phyloP scores from a whole-genome alignment of 2,888 invertebrate genomes.

The Eudasyphora cyanicolor region DNA sequence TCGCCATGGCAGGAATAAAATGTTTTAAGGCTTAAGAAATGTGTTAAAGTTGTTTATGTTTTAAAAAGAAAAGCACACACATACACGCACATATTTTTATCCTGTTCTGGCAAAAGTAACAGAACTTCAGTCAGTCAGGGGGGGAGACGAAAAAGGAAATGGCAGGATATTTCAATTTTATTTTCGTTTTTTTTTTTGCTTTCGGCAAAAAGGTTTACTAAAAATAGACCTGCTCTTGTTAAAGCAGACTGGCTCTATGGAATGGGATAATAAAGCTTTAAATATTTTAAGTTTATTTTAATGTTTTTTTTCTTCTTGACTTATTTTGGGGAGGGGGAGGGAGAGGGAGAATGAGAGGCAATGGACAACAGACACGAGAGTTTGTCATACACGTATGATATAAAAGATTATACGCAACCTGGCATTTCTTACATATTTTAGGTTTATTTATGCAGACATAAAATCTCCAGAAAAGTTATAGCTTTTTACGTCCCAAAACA shows the following conservation, averaged over 20 bases:
- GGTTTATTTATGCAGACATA: slow-evolving; percentile 1
- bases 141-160: neutral
- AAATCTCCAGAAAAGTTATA: too few species aligned
- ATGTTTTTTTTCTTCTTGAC: neutral
- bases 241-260: neutral
- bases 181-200: neutral
- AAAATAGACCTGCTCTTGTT: neutral
- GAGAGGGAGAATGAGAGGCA: too few species aligned
- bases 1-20: slow-evolving; percentile 50
- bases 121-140: neutral
- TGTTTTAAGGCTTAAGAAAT: slow-evolving; percentile 50
- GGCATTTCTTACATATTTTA: neutral
- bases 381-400: too few species aligned
- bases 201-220: neutral
- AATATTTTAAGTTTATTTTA: slow-evolving; percentile 17
- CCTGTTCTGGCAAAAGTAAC: neutral
- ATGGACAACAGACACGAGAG: too few species aligned
- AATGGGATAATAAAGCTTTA: slow-evolving; percentile 8
- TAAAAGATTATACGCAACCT: neutral
- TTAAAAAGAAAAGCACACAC: too few species aligned
- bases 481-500: neutral
- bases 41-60: slow-evolving; percentile 64
- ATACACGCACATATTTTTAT: neutral
- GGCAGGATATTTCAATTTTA: neutral
- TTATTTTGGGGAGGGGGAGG: neutral